Base-by-base conservation (phyloP, 2,888 invertebrate species). In the Merodon equestris region DNA sequence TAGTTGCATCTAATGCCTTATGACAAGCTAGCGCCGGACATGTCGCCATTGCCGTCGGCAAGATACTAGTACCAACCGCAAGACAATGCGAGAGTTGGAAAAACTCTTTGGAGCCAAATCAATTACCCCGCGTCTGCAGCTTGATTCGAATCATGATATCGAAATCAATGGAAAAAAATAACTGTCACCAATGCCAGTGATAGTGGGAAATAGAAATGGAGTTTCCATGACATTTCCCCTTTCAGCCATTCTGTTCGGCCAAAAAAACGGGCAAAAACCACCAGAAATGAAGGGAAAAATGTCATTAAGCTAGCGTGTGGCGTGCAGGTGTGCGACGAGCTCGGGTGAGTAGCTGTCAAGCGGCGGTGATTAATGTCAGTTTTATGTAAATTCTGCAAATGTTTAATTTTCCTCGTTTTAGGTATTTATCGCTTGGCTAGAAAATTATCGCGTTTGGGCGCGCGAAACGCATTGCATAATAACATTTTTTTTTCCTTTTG, bases 111-210 rank as follows among this genome's bases (percentile, higher is more conserved):
- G 87, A 87, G 88, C 87, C 87, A 84, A 79, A 82, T 82, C 87
- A 87, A 87, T 87, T 87, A 87, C 85, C 85, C 84, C 82, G 83
- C 84, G 86, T 86, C 87, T 86, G 83, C 13, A 44, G 66, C 1
- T 66, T 67, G 81, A 75, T 81, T 75, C 70, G 60, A 51, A 75
- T 81, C 61, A 71, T 75, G 81, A 81, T 79, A 79, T 74, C 61
- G 56, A 67, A 56, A 56, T 63, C 34, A 36, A 60, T 50, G 42
- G 19, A 13, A 50, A 47, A 42, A 38, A 19, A 36, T 12, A 67
- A 72, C 57, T 77, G 77, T 73, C 73, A 73, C 61, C 19, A 47
- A 27, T 72, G 72, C 54, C 72, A 66, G 56, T 45, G 15, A 3
- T 10, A 15, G n/a, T 34, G 44, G 36, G 45, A 51, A 56, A 72